Evolutionary conservation across 2,797 vertebrate species (phyloP).

Genomic region (Coregonus ussuriensis): DNA sequence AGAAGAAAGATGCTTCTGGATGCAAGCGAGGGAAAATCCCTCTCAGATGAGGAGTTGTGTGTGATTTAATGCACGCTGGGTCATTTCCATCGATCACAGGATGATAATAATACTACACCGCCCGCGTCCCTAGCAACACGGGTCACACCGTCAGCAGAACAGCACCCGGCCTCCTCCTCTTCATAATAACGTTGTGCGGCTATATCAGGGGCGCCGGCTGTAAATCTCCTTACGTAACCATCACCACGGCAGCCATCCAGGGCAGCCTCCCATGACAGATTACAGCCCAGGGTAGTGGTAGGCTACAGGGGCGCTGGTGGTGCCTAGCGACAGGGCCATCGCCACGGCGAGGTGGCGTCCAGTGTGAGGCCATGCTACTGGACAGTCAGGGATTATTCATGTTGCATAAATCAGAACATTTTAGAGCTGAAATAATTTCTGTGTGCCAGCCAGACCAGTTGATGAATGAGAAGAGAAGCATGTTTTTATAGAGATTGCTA

Average conservation of each 20-base stretch:
- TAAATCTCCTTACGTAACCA: slow-evolving; percentile 61
- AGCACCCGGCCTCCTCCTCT: neutral
- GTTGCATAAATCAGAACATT: slow-evolving; percentile 11
- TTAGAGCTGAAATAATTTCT: neutral
- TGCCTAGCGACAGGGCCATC: neutral
- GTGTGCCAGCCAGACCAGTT: neutral
- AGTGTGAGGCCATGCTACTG: neutral
- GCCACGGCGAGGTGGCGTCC: neutral
- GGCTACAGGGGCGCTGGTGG: neutral
- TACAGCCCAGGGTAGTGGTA: slow-evolving; percentile 16
- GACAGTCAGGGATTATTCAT: slow-evolving; percentile 24
- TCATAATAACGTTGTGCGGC: slow-evolving; percentile 14
- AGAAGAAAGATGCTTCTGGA: neutral
- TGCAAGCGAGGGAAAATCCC: neutral
- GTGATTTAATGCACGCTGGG: slow-evolving; percentile 21
- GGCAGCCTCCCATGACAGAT: slow-evolving; percentile 38
- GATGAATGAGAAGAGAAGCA: neutral
- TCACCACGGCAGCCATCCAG: slow-evolving; percentile 30
- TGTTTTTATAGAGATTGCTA: neutral
- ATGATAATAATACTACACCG: neutral
- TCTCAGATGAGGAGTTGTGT: neutral
- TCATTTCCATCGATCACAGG: slow-evolving; percentile 14
- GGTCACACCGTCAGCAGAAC: neutral
- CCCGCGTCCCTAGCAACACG: neutral
- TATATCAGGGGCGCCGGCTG: slow-evolving; percentile 32